A percentile compares a stretch with the other conserved stretches of the same genome.
These are phyloP conservation scores for Syncerus caffer DNA, from an alignment of 2,797 vertebrate species.

Conservation along the genomic window DNA sequence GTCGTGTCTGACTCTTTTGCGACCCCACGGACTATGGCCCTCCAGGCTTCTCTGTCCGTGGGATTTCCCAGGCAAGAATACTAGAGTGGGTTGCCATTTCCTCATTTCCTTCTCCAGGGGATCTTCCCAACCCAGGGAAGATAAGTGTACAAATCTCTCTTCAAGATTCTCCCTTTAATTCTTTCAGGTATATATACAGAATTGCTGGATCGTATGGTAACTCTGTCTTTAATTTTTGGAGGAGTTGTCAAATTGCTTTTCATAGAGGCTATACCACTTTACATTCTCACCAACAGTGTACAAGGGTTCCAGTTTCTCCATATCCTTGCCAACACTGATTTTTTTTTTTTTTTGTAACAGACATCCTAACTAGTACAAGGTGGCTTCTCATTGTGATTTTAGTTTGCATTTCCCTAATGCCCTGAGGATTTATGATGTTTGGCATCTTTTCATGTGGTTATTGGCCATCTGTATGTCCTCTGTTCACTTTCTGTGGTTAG, in stretches of 20 bases:
- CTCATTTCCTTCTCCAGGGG: not conserved
- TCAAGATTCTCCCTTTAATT: not conserved
- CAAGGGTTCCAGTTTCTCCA: not conserved
- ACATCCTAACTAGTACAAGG: fast-evolving
- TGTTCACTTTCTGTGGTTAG: not conserved
- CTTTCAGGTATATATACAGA: not conserved
- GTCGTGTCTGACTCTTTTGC: not conserved
- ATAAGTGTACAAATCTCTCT: not conserved
- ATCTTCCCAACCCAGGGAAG: not conserved
- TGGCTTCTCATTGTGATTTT: not conserved
- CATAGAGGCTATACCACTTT: fast-evolving
- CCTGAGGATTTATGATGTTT: not conserved
- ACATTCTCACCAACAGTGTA: not conserved
- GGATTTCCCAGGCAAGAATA: not conserved
- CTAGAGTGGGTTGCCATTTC: not conserved
- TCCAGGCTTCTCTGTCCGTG: not conserved
- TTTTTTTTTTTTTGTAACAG: not conserved
- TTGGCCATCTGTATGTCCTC: not conserved
- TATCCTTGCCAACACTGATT: not conserved
- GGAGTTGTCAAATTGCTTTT: not conserved
- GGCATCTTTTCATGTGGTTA: not conserved
- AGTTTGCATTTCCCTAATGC: not conserved
- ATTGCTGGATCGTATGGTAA: not conserved
- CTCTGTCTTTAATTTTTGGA: not conserved
- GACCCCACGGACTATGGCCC: fast-evolving